Evolutionary conservation across 2,113 vertebrate species (phyloP).

Genomic region (Larimichthys polyactis): DNA sequence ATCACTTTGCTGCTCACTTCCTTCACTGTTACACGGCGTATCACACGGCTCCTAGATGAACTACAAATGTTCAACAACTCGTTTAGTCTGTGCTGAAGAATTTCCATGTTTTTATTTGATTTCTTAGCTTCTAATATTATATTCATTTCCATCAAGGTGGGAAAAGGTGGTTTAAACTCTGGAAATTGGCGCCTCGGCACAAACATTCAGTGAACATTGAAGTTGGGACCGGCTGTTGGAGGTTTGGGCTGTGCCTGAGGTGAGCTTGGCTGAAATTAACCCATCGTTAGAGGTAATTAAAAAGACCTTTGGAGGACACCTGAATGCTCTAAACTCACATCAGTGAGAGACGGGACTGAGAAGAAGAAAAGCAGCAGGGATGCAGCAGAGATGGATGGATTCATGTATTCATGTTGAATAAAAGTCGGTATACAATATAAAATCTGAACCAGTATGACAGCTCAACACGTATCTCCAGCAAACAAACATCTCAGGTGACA

Average conservation of each 20-base stretch:
- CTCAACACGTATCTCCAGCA: background rate
- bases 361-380: background rate
- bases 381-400: conserved; percentile 32
- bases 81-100: background rate
- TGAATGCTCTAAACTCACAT: background rate
- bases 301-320: background rate
- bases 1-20: background rate
- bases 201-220: background rate
- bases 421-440: conserved; percentile 45
- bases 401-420: conserved; percentile 39
- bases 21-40: background rate
- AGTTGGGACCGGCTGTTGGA: too few species aligned
- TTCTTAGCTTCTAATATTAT: background rate
- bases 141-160: background rate
- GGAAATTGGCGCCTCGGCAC: background rate
- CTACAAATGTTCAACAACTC: background rate
- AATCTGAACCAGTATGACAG: conserved; percentile 19
- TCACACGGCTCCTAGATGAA: background rate
- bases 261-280: background rate
- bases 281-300: background rate
- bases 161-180: too few species aligned
- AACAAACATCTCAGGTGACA: conserved; percentile 2
- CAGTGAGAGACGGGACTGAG: background rate
- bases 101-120: background rate
- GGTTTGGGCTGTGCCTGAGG: too few species aligned